Evolutionary conservation across 92 coral and sea anemone species (phyloP).

Genomic region (Zoanthus sansibaricus): DNA sequence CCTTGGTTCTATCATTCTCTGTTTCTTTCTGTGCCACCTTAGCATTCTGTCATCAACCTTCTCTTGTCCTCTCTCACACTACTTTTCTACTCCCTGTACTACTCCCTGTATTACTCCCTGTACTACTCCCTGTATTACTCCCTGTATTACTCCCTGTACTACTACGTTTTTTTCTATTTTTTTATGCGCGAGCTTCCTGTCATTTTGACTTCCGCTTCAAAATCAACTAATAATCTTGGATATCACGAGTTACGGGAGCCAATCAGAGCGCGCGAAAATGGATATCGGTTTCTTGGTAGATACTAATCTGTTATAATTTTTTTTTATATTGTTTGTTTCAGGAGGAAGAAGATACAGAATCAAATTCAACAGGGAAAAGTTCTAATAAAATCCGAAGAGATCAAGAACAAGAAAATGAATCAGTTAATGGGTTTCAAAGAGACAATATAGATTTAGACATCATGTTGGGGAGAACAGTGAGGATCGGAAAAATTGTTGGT

Average conservation of each 20-base stretch:
- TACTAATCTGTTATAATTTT: background rate
- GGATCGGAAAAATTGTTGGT: constrained; percentile 13
- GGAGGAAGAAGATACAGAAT: background rate
- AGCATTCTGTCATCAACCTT: no score
- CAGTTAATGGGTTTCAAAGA: constrained; percentile 16
- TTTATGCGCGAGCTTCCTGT: background rate
- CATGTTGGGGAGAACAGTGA: background rate
- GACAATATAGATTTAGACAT: constrained; percentile 20
- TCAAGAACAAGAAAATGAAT: background rate
- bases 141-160: no score
- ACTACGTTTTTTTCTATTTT: background rate
- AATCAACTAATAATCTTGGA: no score
- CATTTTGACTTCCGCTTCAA: no score
- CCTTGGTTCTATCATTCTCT: no score
- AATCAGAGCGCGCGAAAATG: no score
- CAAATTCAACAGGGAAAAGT: background rate
- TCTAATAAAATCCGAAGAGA: background rate
- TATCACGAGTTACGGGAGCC: no score
- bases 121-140: no score
- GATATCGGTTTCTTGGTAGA: background rate
- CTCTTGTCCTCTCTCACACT: no score
- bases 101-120: no score
- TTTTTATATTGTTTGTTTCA: background rate
- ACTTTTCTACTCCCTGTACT: no score
- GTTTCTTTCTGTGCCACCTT: no score